Base-by-base conservation (phyloP, 53 echinoderm and acorn worm species). In the Echinarachnius parma region DNA sequence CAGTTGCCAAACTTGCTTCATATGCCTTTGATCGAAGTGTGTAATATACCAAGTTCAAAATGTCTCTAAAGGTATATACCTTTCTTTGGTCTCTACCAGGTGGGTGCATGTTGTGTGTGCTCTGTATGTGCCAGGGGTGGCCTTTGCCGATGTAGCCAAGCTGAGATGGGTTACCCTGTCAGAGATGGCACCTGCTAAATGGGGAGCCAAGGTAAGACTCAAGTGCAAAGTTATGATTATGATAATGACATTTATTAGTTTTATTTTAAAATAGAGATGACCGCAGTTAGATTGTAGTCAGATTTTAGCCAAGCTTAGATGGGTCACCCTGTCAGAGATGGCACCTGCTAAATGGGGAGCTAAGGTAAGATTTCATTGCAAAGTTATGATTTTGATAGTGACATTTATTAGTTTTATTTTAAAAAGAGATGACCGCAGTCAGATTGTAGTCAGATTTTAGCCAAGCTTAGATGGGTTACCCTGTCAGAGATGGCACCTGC, bases 21-120 rank as follows among this genome's bases (percentile, higher is more conserved):
- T n/a, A n/a, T n/a, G n/a, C n/a, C n/a, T n/a, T n/a, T n/a, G n/a
- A n/a, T n/a, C n/a, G n/a, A n/a, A n/a, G n/a, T n/a, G n/a, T n/a
- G n/a, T n/a, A n/a, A n/a, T n/a, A n/a, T n/a, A n/a, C n/a, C n/a
- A n/a, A n/a, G n/a, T n/a, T n/a, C n/a, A n/a, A n/a, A n/a, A n/a
- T n/a, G n/a, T n/a, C n/a, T n/a, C 39, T 39, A 39, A 39, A 39
- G 39, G 7, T 9, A 39, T 13, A 39, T 9, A 39, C 7, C 39
- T 39, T 39, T 13, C 19, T 34, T 61, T 61, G 61, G 4, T 27
- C 42, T 28, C 34, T 10, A n/a, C 20, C 48, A 96, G 98, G 49
- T 96, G 98, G 98, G 98, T 96, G 10, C 98, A 96, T 56, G 82
- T 96, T 31, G 98, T 96, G 23, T 96, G 98, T 55, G 90, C 98